Evolutionary conservation across 2,113 vertebrate species (phyloP).

Genomic region (Rhinoderma darwinii): DNA sequence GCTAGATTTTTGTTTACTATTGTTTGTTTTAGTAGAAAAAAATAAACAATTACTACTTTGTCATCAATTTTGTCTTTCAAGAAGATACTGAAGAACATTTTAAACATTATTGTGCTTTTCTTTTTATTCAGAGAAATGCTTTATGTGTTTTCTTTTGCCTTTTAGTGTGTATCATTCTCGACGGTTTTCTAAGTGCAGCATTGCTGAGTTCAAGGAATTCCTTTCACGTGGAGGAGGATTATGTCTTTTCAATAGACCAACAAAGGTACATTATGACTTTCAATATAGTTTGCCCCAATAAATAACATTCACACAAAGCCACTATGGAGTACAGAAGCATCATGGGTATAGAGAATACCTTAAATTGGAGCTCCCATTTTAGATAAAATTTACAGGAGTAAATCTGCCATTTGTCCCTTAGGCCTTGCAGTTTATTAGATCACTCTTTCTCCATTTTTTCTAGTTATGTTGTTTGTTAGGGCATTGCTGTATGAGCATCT

Average conservation of each 20-base stretch:
- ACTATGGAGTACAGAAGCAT: background rate
- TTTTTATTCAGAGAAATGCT: background rate
- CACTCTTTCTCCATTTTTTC: no score
- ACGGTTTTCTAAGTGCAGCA: conserved; percentile 96
- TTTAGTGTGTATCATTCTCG: conserved; percentile 88
- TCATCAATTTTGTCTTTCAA: no score
- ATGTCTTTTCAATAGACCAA: conserved; percentile 95
- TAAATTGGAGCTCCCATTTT: background rate
- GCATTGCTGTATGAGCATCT: no score
- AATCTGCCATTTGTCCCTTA: no score
- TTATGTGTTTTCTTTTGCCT: background rate
- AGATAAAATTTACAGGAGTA: no score
- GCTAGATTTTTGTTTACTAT: no score
- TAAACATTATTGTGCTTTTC: background rate
- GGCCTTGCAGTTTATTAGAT: no score
- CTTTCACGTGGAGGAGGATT: conserved; percentile 91
- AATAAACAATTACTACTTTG: no score
- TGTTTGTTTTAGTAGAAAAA: no score
- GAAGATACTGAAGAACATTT: no score
- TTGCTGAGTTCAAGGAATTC: conserved; percentile 94
- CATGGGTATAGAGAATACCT: background rate
- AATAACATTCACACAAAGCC: background rate
- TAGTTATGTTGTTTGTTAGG: no score
- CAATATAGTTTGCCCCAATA: background rate
- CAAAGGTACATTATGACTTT: conserved; percentile 78